Base-by-base conservation (phyloP, 2,888 invertebrate genomes). In the Clunio marinus region DNA sequence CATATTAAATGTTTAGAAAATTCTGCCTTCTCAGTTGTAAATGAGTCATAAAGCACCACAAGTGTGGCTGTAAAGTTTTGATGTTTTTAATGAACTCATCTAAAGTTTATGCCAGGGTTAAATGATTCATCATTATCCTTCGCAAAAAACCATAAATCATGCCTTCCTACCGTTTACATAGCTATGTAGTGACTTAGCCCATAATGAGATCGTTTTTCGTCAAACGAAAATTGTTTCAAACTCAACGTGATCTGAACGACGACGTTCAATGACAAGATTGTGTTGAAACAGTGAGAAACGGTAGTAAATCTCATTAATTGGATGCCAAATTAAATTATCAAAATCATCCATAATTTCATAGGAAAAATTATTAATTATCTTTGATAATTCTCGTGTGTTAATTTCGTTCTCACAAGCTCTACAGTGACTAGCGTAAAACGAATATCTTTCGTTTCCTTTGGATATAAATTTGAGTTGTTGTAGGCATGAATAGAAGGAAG, bases 301-400 rank as follows among this genome's bases (percentile, higher is more conserved):
- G 10, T 25, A 37, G 27, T 32, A 59, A 27, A 24, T 22, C n/a
- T 41, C 63, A 22, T 46, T 65, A 65, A 65, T 65, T 65, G 51
- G 20, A 13, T 15, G 15, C 45, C 15, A 13, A 45, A 45, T 51
- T 51, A 27, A 65, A 20, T 65, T 65, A 65, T 46, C 17, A 65
- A 65, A 65, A 27, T 24, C 22, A 65, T 65, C 63, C 27, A 65
- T 65, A 65, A 65, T 65, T 65, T 22, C 15, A 24, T 25, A 15
- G 24, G 24, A 22, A 65, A 60, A 28, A 32, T 20, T 60, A 37
- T 32, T 17, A 51, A 58, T 41, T 15, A 37, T n/a, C n/a, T n/a
- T n/a, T n/a, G n/a, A n/a, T n/a, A n/a, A 41, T 10, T 62, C 17
- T 28, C n/a, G 41, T 45, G 63, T 17, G 45, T 65, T 65, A 65